These are phyloP conservation scores for Elysia chlorotica DNA, from an alignment of 1,140 invertebrate genomes.

Conservation along the genomic window DNA sequence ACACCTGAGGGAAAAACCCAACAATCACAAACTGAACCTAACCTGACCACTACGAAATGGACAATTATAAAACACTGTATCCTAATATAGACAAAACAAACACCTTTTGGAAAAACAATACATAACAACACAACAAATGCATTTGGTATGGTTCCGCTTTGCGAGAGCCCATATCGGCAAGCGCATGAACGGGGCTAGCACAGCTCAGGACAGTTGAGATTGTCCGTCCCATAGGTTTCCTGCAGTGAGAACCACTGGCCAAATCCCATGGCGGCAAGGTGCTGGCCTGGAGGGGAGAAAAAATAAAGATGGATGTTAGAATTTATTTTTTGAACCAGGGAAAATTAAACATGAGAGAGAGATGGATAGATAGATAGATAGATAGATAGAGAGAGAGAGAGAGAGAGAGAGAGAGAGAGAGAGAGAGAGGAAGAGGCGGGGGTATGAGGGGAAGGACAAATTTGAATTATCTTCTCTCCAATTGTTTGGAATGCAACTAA, in stretches of 20 bases:
- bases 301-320: too few relatives aligned
- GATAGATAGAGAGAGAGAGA: too few relatives aligned
- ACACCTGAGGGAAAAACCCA: background rate
- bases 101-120: too few relatives aligned
- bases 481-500: too few relatives aligned
- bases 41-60: background rate
- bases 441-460: too few relatives aligned
- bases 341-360: too few relatives aligned
- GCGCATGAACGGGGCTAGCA: slow-evolving; percentile 25
- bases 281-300: slow-evolving; percentile 14
- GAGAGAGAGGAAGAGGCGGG: too few relatives aligned
- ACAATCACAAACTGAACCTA: background rate
- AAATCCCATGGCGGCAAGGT: slow-evolving; percentile 28
- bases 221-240: slow-evolving; percentile 30
- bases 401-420: too few relatives aligned
- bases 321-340: too few relatives aligned
- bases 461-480: too few relatives aligned
- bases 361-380: too few relatives aligned
- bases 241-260: slow-evolving; percentile 33
- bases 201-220: slow-evolving; percentile 21
- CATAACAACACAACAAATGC: slow-evolving; percentile 2
- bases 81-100: background rate
- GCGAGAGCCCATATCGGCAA: slow-evolving; percentile 24
- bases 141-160: slow-evolving; percentile 17
- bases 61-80: background rate